Evolutionary conservation across 1,140 invertebrate species (phyloP), one percentile per base, ranked within the genome.

Genomic region (Eueides isabella): DNA sequence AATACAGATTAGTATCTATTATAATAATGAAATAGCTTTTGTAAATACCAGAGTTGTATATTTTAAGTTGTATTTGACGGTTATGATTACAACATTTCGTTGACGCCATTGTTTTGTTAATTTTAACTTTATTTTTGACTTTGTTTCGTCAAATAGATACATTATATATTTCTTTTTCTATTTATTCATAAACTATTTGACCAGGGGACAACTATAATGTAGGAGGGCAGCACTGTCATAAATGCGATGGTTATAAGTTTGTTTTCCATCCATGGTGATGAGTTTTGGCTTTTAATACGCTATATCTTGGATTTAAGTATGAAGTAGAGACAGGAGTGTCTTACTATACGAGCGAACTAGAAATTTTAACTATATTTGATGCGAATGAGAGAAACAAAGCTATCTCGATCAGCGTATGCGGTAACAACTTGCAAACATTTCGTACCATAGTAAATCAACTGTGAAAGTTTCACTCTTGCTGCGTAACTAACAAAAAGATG

Each of bases 381-480:
- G 31, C 29, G 29, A 31, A 33, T 7, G 67, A 61, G 30, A 61
- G 48, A 71, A 38, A 73, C 71, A 73, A 67, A 73, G 71, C 65
- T 76, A 72, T 72, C 66, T 76, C 35, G 75, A 76, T 72, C 70
- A 68, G 23, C 38, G 64, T 38, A 66, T 67, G 65, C 65, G 65
- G 66, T 73, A 73, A 73, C 65, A 66, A 55, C 30, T 73, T 29
- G 65, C 55, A 28, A 73, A 61, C 30, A 66, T 61, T 66, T 67
- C 55, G 66, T 55, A 23, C 41, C 44, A 29, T 48, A 68, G 41
- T 55, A 55, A 68, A 68, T 68, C 66, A 55, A 48, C 66, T 55
- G 66, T 68, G 66, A 68, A 68, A 68, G 66, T 68, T 16, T 16
- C 66, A 31, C 62, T 55, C 9, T 30, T 30, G 38, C 41, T 71